These are phyloP conservation scores for Zoanthus sansibaricus DNA, from an alignment of 92 coral and sea anemone genomes.

Conservation along the genomic window DNA sequence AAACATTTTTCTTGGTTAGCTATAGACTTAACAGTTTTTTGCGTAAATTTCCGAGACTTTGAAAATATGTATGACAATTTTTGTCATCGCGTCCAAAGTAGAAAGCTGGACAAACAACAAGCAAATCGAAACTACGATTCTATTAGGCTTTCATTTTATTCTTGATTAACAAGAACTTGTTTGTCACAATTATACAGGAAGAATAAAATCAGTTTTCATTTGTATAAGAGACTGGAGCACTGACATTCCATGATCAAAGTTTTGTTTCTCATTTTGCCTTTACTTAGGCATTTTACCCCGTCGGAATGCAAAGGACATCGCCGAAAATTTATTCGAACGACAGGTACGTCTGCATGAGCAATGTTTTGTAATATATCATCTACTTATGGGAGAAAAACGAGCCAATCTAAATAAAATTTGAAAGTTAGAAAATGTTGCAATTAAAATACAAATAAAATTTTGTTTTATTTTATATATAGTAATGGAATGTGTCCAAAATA, in stretches of 20 bases:
- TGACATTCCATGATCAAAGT: neutral
- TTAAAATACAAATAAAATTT: neutral
- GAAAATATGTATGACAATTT: constrained; percentile 40
- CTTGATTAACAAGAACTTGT: neutral
- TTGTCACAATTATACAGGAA: neutral
- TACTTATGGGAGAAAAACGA: neutral
- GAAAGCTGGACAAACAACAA: constrained; percentile 7
- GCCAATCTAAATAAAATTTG: constrained; percentile 9
- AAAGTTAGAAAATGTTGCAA: neutral
- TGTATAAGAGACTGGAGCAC: neutral
- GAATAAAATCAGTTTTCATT: neutral
- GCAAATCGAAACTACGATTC: neutral
- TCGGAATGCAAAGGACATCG: constrained; percentile 35
- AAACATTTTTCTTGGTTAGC: neutral
- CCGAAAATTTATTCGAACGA: constrained; percentile 14
- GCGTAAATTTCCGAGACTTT: constrained; percentile 18
- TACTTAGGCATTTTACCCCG: constrained; percentile 2
- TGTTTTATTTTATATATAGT: neutral
- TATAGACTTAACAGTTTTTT: neutral
- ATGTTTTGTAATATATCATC: neutral
- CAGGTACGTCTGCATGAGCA: constrained; percentile 22
- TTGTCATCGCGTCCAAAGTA: constrained; percentile 37
- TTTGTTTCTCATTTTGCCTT: neutral
- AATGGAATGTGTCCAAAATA: neutral
- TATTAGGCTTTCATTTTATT: neutral